Base-by-base conservation (phyloP, 92 coral and sea anemone genomes). In the Epizoanthus illoricatus region DNA sequence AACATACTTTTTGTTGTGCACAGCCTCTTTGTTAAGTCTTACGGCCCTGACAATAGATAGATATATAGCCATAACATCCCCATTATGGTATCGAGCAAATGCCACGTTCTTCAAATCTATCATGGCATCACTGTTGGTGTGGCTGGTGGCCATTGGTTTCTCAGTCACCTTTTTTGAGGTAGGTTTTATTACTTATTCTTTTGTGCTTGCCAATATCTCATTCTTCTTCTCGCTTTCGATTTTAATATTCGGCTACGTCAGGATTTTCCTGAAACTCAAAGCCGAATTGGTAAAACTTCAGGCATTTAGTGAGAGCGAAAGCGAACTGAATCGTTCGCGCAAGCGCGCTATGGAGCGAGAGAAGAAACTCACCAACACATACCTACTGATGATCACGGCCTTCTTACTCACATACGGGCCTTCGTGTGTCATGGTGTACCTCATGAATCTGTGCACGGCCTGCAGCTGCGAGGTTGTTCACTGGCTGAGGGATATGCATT, bases 401-500 rank as follows among this genome's bases (percentile, higher is more conserved):
- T 94, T 94, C 80, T 84, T 94, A 63, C 83, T 92, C 56, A 92
- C 93, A 36, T 94, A 92, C 86, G 87, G 90, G 5, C 97, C 98
- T 2, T 94, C 98, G 2, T 88, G 93, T 57, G 54, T 94, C 28
- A 94, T 94, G 98, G 93, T 94, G 39, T 94, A 94, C 62, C 56
- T 94, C 2, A 94, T 94, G 98, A 94, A 94, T 71, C 85, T 94
- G 67, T 94, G 98, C 81, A 85, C 84, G 0, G 12, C 86, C 12
- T 94, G 98, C 86, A 92, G 92, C 59, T 94, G 98, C 81, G 92
- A 90, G 49, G 74, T 81, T 62, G 89, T 94, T 61, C 98, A 94
- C 79, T 94, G 98, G 98, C 89, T 94, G 59, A 65, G 98, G 63
- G 98, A 94, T 75, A 70, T 89, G 76, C 96, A 93, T 43, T 94